Conservation (phyloP, 2,888 invertebrate genomes). For the Chirona hameri region DNA sequence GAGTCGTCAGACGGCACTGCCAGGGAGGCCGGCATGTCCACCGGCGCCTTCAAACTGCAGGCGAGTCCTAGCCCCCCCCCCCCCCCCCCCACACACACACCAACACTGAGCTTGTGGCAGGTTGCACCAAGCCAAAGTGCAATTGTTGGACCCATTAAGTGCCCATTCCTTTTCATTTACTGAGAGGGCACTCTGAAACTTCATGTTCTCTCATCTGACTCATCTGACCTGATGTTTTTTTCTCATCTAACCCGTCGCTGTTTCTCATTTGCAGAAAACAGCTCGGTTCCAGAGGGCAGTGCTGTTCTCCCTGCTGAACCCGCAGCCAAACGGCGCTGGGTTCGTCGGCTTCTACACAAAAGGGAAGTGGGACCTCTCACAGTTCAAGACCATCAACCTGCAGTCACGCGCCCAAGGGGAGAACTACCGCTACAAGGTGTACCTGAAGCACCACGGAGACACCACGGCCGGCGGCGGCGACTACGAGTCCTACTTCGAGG, state of each 20-base stretch:
- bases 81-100: background rate
- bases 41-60: conserved; percentile 58
- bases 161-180: no score
- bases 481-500: conserved; percentile 57
- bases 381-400: conserved; percentile 53
- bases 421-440: conserved; percentile 58
- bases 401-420: conserved; percentile 59
- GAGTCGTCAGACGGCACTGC: conserved; percentile 62
- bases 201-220: no score
- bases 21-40: conserved; percentile 60
- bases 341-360: conserved; percentile 60
- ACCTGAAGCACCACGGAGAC: conserved; percentile 56
- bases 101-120: no score
- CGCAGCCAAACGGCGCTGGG: conserved; percentile 64
- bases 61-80: conserved; percentile 43
- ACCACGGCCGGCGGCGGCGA: conserved; percentile 57
- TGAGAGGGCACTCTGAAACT: no score
- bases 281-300: conserved; percentile 58
- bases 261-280: conserved; percentile 55
- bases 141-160: no score
- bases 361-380: conserved; percentile 53
- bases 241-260: background rate
- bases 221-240: no score
- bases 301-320: conserved; percentile 62
- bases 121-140: no score